Percentiles rank a stretch among this genome's conserved stretches.
phyloP scores from a whole-genome alignment of 2,113 vertebrate genomes.

The Cnemophilus loriae region DNA sequence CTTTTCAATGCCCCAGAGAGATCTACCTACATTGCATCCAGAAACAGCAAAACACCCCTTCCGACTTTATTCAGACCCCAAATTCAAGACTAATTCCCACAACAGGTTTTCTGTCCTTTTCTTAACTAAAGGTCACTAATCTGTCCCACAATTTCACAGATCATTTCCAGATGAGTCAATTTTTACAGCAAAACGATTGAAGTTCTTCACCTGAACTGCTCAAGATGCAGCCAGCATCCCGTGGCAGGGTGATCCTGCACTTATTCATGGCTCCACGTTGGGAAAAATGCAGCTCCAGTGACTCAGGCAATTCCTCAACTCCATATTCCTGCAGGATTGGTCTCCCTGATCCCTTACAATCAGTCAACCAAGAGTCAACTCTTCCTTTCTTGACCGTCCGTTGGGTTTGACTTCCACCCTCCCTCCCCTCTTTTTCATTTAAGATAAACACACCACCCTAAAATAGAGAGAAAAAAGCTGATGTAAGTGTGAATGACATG shows the following conservation, averaged over 20 bases:
- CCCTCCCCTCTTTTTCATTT: fast-evolving
- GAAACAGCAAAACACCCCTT: not conserved
- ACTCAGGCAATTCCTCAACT: not conserved
- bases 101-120: not conserved
- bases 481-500: not conserved
- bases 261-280: fast-evolving
- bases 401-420: not conserved
- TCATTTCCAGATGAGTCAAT: not conserved
- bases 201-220: not conserved
- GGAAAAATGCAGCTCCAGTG: not conserved
- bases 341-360: not conserved
- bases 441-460: not conserved
- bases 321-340: not conserved
- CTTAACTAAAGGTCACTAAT: not conserved
- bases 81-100: not conserved
- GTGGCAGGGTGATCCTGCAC: not conserved
- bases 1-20: not conserved
- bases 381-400: not conserved
- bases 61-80: not conserved
- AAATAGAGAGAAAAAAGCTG: not conserved
- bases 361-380: not conserved
- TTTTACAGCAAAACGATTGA: not conserved
- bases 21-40: too few relatives aligned
- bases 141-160: not conserved
- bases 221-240: not conserved